Evolutionary conservation across 2,113 vertebrate genomes (phyloP).

Genomic region (Ariopsis seemanni): DNA sequence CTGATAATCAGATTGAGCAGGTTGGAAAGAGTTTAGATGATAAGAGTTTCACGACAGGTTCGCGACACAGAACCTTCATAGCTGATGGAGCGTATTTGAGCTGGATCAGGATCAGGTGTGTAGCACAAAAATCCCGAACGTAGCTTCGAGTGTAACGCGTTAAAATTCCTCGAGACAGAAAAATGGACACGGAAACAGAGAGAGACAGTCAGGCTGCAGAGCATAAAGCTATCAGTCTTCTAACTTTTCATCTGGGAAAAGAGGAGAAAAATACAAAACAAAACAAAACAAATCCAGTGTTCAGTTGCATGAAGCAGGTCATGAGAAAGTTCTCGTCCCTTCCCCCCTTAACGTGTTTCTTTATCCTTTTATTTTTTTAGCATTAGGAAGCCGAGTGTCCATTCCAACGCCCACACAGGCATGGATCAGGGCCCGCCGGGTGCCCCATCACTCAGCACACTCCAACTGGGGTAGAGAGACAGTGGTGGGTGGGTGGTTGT

Average conservation of each 20-base stretch:
- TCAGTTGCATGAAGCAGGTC: slow-evolving; percentile 27
- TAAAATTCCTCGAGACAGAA: not conserved
- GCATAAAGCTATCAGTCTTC: slow-evolving; percentile 8
- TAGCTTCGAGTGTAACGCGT: not conserved
- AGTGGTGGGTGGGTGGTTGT: not conserved
- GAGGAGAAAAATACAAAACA: not conserved
- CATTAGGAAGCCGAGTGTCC: slow-evolving; percentile 23
- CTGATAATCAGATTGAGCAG: not conserved
- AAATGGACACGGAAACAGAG: not conserved
- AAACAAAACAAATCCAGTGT: slow-evolving; percentile 4
- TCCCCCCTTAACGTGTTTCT: slow-evolving; percentile 43
- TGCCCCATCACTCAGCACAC: slow-evolving; percentile 45
- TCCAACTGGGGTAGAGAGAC: slow-evolving; percentile 17
- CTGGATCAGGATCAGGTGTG: not conserved
- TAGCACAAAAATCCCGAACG: not conserved
- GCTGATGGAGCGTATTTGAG: not conserved
- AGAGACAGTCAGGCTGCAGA: not conserved
- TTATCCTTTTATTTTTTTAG: slow-evolving; percentile 7
- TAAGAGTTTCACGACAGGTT: not conserved
- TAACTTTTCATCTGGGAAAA: slow-evolving; percentile 19
- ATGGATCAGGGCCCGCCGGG: not conserved
- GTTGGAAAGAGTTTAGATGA: not conserved
- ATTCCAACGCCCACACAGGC: slow-evolving; percentile 50
- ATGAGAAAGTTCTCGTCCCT: slow-evolving; percentile 48
- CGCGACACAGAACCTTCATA: not conserved